These are phyloP conservation scores for Regulus satrapa DNA, from an alignment of 2,113 vertebrate genomes.

Conservation along the genomic window DNA sequence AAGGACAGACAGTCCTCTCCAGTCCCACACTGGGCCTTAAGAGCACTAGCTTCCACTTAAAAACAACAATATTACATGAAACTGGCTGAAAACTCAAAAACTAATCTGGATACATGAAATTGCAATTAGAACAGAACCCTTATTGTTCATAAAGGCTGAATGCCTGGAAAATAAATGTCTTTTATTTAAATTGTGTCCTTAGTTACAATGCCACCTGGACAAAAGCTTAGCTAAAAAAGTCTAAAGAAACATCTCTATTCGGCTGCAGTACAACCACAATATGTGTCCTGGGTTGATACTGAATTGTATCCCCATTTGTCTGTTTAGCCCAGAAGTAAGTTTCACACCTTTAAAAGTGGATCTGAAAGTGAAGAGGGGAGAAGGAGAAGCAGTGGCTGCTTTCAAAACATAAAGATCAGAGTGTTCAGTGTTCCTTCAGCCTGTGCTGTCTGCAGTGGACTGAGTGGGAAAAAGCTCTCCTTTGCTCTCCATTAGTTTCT, in stretches of 20 bases:
- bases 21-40: background rate
- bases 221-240: background rate
- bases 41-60: background rate
- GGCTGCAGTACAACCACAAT: background rate
- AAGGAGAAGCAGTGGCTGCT: no score
- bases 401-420: no score
- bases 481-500: no score
- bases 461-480: no score
- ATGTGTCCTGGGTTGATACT: no score
- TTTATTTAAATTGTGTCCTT: constrained; percentile 1
- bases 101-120: background rate
- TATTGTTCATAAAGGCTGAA: background rate
- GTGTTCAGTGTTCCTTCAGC: no score
- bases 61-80: background rate
- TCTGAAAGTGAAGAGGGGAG: no score
- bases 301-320: no score
- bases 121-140: background rate
- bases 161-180: background rate
- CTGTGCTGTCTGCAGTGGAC: no score
- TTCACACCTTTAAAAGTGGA: no score
- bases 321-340: no score
- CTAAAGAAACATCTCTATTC: background rate
- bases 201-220: constrained; percentile 12
- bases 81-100: background rate
- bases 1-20: background rate